Percentiles rank a stretch among this genome's conserved stretches.
These are phyloP conservation scores for Lepus timidus DNA, from an alignment of 2,113 vertebrate species.

Conservation along the genomic window DNA sequence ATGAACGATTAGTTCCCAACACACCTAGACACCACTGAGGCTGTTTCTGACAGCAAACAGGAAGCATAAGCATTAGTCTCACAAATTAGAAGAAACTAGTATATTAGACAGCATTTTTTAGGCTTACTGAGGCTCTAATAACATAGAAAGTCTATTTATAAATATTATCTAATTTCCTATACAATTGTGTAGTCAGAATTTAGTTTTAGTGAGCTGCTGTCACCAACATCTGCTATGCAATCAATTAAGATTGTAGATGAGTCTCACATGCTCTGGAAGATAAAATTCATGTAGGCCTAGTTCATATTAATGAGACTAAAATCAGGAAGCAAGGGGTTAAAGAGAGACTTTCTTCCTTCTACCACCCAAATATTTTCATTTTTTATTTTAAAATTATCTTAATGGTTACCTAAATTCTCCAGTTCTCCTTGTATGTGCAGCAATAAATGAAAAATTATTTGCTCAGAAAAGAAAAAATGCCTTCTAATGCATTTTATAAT, in stretches of 20 bases:
- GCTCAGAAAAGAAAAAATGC: constrained; percentile 65
- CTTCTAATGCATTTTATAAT: constrained; percentile 60
- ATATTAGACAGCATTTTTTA: neutral
- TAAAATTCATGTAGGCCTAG: neutral
- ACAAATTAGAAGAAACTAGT: neutral
- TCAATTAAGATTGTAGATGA: neutral
- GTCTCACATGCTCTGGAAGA: neutral
- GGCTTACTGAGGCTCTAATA: neutral
- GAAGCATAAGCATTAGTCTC: neutral
- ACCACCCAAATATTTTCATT: neutral
- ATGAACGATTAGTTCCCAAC: neutral
- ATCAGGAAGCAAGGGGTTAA: neutral
- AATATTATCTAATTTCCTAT: constrained; percentile 36
- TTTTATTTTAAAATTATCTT: constrained; percentile 35
- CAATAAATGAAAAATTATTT: constrained; percentile 30
- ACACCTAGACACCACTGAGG: neutral
- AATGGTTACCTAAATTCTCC: constrained; percentile 1
- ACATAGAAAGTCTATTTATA: constrained; percentile 3
- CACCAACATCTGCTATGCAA: neutral
- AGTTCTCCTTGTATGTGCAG: neutral
- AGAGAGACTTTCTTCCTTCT: neutral
- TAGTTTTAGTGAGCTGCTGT: neutral
- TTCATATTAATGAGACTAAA: neutral
- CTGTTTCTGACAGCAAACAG: neutral
- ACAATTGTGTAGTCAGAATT: neutral